Evolutionary conservation across 1,140 invertebrate species (phyloP).

Genomic region (Zophobas atratus): DNA sequence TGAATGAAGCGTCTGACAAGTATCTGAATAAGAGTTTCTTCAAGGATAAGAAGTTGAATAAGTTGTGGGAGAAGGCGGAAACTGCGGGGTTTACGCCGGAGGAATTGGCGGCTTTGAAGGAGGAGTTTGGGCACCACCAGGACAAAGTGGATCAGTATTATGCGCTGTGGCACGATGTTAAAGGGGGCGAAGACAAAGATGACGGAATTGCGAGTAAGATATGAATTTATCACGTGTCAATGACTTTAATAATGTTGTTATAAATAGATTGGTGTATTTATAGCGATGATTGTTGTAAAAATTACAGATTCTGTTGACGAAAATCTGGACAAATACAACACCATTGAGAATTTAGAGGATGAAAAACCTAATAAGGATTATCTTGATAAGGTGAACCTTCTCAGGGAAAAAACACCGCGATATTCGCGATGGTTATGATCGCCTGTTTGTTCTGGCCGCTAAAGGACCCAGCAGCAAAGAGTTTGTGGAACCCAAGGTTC

Average conservation of each 20-base stretch:
- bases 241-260: too few species aligned
- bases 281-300: constrained; percentile 13
- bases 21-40: constrained; percentile 84
- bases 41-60: constrained; percentile 91
- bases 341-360: constrained; percentile 75
- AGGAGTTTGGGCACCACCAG: constrained; percentile 94
- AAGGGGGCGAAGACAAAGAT: constrained; percentile 71
- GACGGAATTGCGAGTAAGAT: constrained; percentile 71
- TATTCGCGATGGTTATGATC: constrained; percentile 86
- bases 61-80: constrained; percentile 92
- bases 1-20: constrained; percentile 74
- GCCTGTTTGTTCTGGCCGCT: constrained; percentile 80
- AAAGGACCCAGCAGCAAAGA: constrained; percentile 85
- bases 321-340: constrained; percentile 72
- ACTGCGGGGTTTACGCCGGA: constrained; percentile 86
- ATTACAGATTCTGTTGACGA: constrained; percentile 70
- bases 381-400: constrained; percentile 77
- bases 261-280: too few species aligned
- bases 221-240: background rate
- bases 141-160: constrained; percentile 94
- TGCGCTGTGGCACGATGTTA: constrained; percentile 81
- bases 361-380: constrained; percentile 76
- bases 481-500: constrained; percentile 92
- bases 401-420: constrained; percentile 84
- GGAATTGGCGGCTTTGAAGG: constrained; percentile 86